Base-by-base conservation (phyloP, 2,113 vertebrate species). In the Burhinus oedicnemus region DNA sequence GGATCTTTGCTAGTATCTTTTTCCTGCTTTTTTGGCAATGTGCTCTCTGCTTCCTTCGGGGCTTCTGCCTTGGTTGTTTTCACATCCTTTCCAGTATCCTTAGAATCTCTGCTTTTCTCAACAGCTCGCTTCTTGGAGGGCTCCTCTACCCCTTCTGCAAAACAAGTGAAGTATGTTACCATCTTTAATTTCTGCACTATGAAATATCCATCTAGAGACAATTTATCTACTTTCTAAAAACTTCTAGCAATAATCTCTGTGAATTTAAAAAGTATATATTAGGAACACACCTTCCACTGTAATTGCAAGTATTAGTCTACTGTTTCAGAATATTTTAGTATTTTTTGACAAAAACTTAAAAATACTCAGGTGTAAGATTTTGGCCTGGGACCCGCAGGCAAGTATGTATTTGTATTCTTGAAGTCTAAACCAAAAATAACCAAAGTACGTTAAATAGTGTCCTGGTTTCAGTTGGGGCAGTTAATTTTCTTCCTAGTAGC, bases 61-160 rank as follows among this genome's bases (percentile, higher is more conserved):
- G 49, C 62, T 85, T 97, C 94, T 91, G 91, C 74, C 93, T 96
- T 96, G 38, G 78, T 74, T 77, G 45, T 81, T 90, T 97, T 98
- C 74, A 80, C 55, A 64, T 93, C 96, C 83, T 97, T 98, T 90
- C 93, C 95, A 70, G 93, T 93, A 96, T 90, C 96, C 47, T 97
- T 86, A 90, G 92, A 95, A 75, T 80, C 95, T 89, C 13, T 97
- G 80, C 96, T 98, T 89, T 97, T 97, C 77, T 98, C 98, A 78
- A 94, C 21, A 88, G 95, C 86, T 96, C 96, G 93, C 78, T 98
- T 98, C 94, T 98, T 98, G 77, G 65, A 38, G 26, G 97, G 96
- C 27, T 97, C 97, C 64, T 98, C 98, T 98, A 98, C 14, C 98
- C 98, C 97, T 98, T 98, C 98, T 98, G 96, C 65, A 98, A 98